These are phyloP conservation scores for Lacanobia oleracea DNA, from an alignment of 2,888 invertebrate species.

Conservation along the genomic window DNA sequence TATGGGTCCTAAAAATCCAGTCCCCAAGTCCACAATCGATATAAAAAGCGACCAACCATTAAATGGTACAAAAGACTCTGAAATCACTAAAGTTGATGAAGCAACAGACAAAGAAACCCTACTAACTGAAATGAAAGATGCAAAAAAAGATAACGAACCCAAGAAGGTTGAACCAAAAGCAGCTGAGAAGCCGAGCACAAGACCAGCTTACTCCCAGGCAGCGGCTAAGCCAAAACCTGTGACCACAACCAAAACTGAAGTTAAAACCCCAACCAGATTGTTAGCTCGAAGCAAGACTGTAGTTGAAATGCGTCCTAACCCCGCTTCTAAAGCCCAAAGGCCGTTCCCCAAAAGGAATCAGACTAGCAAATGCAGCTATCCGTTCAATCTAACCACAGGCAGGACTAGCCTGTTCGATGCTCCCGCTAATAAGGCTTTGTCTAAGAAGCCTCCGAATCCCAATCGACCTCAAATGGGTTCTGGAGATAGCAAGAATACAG, in stretches of 20 bases:
- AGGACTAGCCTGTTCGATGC: slow-evolving; percentile 85
- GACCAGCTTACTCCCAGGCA: slow-evolving; percentile 88
- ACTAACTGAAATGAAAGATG: slow-evolving; percentile 71
- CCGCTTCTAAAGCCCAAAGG: slow-evolving; percentile 75
- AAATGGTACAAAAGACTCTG: slow-evolving; percentile 49
- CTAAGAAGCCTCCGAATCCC: slow-evolving; percentile 74
- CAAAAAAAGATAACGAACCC: slow-evolving; percentile 72
- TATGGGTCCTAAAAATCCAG: not conserved
- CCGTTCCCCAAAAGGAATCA: slow-evolving; percentile 80
- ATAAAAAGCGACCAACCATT: slow-evolving; percentile 9
- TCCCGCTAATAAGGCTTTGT: slow-evolving; percentile 71
- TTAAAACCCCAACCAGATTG: slow-evolving; percentile 77
- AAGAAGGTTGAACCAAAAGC: slow-evolving; percentile 76
- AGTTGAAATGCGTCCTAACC: slow-evolving; percentile 82
- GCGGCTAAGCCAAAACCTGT: slow-evolving; percentile 87
- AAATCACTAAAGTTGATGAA: slow-evolving; percentile 61
- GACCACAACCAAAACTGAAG: slow-evolving; percentile 76
- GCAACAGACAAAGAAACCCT: slow-evolving; percentile 51
- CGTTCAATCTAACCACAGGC: slow-evolving; percentile 88
- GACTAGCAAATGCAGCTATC: slow-evolving; percentile 87
- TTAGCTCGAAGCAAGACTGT: slow-evolving; percentile 86
- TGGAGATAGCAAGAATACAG: slow-evolving; percentile 78
- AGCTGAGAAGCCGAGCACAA: slow-evolving; percentile 74
- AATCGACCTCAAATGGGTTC: slow-evolving; percentile 77
- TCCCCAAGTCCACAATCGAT: not conserved